Conservation (phyloP, 2,797 vertebrate genomes). For the Karalla daura region DNA sequence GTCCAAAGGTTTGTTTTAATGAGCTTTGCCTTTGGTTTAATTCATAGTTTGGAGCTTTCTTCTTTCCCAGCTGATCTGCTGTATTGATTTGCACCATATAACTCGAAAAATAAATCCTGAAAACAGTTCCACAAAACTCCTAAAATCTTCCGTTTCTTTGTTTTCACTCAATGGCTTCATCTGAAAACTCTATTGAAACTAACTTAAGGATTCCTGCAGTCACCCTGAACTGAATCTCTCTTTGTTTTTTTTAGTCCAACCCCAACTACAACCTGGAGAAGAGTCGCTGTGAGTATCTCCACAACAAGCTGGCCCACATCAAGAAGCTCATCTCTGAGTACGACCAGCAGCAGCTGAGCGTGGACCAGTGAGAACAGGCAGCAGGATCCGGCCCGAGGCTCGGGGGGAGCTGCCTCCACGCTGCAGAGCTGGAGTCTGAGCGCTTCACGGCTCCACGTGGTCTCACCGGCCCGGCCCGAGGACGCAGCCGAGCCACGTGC, state of each 20-base stretch:
- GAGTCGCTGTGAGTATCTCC: constrained; percentile 93
- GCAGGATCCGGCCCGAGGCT: constrained; percentile 2
- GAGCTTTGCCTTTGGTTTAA: no score
- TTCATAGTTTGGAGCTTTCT: no score
- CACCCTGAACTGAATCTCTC: background rate
- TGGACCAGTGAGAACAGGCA: constrained; percentile 8
- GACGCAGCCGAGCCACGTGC: no score
- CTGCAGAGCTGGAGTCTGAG: constrained; percentile 29
- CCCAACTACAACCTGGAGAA: constrained; percentile 93
- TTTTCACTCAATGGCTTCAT: no score
- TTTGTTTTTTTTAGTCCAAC: constrained; percentile 83
- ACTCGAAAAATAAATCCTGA: no score
- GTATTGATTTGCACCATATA: no score
- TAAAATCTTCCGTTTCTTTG: no score
- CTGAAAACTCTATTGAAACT: no score
- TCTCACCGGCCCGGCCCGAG: constrained; percentile 14
- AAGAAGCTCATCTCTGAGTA: constrained; percentile 93
- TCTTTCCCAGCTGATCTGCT: no score
- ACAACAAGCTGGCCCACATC: constrained; percentile 96
- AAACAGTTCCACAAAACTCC: no score
- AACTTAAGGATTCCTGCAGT: no score
- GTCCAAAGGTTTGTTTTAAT: no score
- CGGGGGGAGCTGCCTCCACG: constrained; percentile 5
- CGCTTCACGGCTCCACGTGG: background rate
- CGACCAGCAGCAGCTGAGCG: constrained; percentile 87